These are phyloP conservation scores for Centropus bengalensis DNA, from an alignment of 2,113 vertebrate species.

Conservation along the genomic window DNA sequence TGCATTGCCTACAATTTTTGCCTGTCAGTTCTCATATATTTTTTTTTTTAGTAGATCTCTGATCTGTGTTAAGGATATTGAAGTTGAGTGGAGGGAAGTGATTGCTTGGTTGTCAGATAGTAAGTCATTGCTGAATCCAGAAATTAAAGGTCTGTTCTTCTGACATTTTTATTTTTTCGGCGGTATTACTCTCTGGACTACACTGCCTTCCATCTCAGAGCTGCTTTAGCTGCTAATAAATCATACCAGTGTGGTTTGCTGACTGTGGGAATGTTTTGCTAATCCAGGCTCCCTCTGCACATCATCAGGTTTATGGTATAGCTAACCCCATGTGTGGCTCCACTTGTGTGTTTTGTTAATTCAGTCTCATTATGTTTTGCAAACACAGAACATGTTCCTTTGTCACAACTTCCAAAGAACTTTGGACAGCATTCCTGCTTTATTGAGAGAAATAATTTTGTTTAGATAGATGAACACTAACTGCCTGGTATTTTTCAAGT, in stretches of 20 bases:
- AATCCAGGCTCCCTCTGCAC: background rate
- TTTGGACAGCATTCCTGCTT: background rate
- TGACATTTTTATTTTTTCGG: background rate
- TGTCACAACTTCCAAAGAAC: background rate
- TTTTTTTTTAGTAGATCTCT: background rate
- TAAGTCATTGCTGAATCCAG: background rate
- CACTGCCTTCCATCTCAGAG: background rate
- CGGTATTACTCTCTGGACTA: background rate
- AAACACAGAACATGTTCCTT: background rate
- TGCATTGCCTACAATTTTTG: background rate
- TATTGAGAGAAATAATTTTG: background rate
- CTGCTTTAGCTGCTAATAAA: constrained; percentile 16
- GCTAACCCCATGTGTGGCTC: background rate
- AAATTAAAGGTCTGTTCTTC: background rate
- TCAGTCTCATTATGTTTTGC: background rate
- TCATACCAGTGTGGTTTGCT: background rate
- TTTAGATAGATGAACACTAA: background rate
- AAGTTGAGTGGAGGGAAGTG: background rate
- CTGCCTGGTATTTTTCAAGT: background rate
- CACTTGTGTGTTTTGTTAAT: background rate
- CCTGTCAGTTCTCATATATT: background rate
- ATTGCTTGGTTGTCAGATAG: background rate
- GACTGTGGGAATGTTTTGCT: constrained; percentile 25
- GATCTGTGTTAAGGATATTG: background rate
- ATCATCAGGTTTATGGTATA: background rate